Evolutionary conservation across 2,113 vertebrate genomes (phyloP).

Genomic region (Mustela nigripes): DNA sequence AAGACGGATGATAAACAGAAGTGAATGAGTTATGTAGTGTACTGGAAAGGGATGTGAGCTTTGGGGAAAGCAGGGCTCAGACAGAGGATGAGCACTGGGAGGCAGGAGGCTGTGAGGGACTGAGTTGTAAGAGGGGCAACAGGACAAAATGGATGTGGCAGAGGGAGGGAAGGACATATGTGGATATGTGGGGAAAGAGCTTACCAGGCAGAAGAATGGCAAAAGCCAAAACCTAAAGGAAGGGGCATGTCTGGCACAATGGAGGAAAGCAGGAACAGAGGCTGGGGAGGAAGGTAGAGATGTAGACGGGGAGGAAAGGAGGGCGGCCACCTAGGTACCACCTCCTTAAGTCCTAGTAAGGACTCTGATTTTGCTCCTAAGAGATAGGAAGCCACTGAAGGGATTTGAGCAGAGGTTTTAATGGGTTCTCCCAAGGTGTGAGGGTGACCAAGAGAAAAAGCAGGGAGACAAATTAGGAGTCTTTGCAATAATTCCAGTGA

Average conservation of each 20-base stretch:
- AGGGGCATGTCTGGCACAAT: neutral
- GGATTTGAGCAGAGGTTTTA: neutral
- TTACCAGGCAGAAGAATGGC: neutral
- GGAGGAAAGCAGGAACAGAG: neutral
- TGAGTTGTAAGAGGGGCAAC: neutral
- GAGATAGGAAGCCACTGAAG: neutral
- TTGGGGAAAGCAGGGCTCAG: neutral
- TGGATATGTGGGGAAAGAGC: neutral
- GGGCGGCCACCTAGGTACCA: neutral
- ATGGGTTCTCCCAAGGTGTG: neutral
- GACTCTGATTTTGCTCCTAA: neutral
- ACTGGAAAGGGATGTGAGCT: neutral
- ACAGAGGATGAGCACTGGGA: neutral
- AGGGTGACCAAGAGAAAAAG: neutral
- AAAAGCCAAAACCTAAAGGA: neutral
- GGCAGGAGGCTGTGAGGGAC: neutral
- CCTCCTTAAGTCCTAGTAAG: neutral
- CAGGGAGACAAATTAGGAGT: neutral
- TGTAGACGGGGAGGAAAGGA: accelerated
- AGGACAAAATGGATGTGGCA: too few relatives aligned
- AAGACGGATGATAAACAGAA: neutral
- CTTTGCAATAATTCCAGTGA: neutral
- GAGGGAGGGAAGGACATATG: neutral
- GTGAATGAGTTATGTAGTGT: neutral
- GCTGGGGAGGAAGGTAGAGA: neutral